These are phyloP conservation scores for Calycopis cecrops DNA, from an alignment of 1,140 invertebrate species.

Conservation along the genomic window DNA sequence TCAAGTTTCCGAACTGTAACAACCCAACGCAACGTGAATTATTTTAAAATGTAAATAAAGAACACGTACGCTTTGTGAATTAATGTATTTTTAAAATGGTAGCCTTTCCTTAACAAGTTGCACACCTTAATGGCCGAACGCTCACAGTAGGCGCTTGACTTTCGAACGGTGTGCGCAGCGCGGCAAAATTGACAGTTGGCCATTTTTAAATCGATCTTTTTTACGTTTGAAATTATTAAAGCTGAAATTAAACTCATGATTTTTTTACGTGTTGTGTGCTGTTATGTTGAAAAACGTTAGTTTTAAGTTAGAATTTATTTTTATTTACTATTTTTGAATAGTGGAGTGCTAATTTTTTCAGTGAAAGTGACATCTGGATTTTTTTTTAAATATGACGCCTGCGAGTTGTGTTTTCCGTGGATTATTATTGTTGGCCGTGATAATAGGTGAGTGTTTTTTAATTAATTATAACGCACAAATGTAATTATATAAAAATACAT, in stretches of 20 bases:
- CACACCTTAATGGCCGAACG: slow-evolving; percentile 32
- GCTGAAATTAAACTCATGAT: slow-evolving; percentile 2
- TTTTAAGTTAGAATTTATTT: slow-evolving; percentile 4
- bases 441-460: slow-evolving; percentile 43
- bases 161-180: slow-evolving; percentile 47
- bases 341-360: slow-evolving; percentile 21
- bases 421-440: slow-evolving; percentile 43
- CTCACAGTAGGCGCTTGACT: slow-evolving; percentile 60
- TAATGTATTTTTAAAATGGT: slow-evolving; percentile 24
- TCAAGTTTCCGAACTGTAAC: not conserved
- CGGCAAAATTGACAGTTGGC: slow-evolving; percentile 30
- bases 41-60: not conserved
- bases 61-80: slow-evolving; percentile 34
- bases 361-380: slow-evolving; percentile 51
- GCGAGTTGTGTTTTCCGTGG: slow-evolving; percentile 42
- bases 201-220: slow-evolving; percentile 25
- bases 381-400: slow-evolving; percentile 51
- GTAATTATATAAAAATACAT: not conserved
- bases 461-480: slow-evolving; percentile 1
- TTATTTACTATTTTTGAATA: slow-evolving; percentile 11
- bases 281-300: not conserved
- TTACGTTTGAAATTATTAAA: slow-evolving; percentile 22
- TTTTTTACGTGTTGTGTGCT: slow-evolving; percentile 5
- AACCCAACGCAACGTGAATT: not conserved
- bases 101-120: slow-evolving; percentile 27